Evolutionary conservation across 1,140 invertebrate species (phyloP), one percentile per base, ranked within the genome.

Genomic region (Frieseomelitta varia): DNA sequence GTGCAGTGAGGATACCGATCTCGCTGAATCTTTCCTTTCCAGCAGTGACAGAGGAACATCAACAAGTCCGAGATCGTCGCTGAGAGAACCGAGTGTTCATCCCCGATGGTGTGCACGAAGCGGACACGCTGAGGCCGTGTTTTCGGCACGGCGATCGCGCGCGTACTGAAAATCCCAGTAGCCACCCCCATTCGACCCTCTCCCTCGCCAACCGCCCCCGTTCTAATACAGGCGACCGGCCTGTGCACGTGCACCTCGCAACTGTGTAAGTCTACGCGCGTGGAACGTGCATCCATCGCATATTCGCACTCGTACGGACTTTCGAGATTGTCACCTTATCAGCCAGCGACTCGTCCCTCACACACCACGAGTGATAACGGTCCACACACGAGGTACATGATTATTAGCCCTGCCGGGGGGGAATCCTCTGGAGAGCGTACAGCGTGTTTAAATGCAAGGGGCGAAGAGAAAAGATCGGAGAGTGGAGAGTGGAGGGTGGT

Each of bases 111-210:
- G 11, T 1, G 14, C 58, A 55, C 75, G 39, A 63, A 21, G 65
- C 51, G 53, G 27, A 71, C 79, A 76, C 69, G 34, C 21, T 69
- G 83, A 30, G 76, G 56, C 76, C 86, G 83, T 91, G 90, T 86
- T 90, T 89, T 89, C 91, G 86, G 81, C 90, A 88, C 91, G 91
- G 83, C 88, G 91, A 91, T 91, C 90, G 91, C 91, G 90, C 91
- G 90, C 86, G 87, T 88, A 92, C 91, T 92, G 90, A 91, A 88
- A 87, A 91, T 92, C 87, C 88, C 90, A 85, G 90, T 84, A 90
- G 89, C 88, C 89, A 90, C 74, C 89, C 88, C 88, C 89, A 90
- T 89, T 47, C 87, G 88, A 90, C 89, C 86, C 80, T 87, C 81
- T 61, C 69, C 51, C 77, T 39, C 24, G 58, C 51, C 14, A 68